phyloP scores from a whole-genome alignment of 2,797 vertebrate genomes.

The Falco concolor region DNA sequence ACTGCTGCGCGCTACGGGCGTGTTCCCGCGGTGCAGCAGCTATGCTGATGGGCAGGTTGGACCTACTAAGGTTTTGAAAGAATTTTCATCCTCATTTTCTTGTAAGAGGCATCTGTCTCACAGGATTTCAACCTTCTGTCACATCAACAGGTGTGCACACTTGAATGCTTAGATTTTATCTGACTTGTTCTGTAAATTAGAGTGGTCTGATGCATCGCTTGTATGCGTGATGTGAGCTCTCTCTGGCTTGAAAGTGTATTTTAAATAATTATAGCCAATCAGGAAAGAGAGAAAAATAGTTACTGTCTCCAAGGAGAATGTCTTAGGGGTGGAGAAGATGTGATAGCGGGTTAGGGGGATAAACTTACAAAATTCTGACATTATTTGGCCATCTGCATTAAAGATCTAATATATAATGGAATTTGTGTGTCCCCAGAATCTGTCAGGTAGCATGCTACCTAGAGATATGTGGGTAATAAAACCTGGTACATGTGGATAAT shows the following conservation, averaged over 20 bases:
- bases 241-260: slow-evolving; percentile 27
- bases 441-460: slow-evolving; percentile 17
- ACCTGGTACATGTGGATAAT: neutral
- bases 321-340: neutral
- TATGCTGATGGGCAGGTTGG: neutral
- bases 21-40: neutral
- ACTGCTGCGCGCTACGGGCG: neutral
- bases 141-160: slow-evolving; percentile 36
- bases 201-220: slow-evolving; percentile 20
- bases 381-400: slow-evolving; percentile 29
- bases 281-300: slow-evolving; percentile 11
- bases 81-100: slow-evolving; percentile 3
- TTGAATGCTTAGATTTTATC: slow-evolving; percentile 20
- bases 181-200: slow-evolving; percentile 55
- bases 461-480: neutral
- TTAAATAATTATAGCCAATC: slow-evolving; percentile 30
- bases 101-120: slow-evolving; percentile 37
- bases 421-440: slow-evolving; percentile 19
- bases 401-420: slow-evolving; percentile 28
- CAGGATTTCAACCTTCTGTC: slow-evolving; percentile 33
- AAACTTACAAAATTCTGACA: slow-evolving; percentile 22
- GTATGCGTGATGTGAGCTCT: slow-evolving; percentile 7
- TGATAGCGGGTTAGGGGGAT: neutral
- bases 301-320: slow-evolving; percentile 12
- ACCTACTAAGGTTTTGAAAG: neutral